Evolutionary conservation across 2,113 vertebrate genomes (phyloP).

Genomic region (Bostrychus sinensis): DNA sequence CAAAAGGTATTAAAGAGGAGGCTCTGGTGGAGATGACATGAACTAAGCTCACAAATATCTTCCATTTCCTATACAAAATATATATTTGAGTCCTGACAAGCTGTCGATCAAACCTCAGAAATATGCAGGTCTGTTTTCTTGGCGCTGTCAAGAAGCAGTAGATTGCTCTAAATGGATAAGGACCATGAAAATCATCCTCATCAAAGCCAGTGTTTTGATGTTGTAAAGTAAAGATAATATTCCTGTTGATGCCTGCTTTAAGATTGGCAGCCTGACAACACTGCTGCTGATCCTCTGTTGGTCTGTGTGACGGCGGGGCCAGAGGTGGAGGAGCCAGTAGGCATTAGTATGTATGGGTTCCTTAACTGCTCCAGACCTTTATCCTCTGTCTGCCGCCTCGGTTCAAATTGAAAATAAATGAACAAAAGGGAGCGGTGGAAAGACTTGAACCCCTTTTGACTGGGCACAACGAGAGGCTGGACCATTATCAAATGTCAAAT

Average conservation of each 20-base stretch:
- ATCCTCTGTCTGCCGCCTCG: constrained; percentile 7
- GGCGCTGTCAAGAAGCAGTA: constrained; percentile 12
- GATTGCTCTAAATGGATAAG: constrained; percentile 14
- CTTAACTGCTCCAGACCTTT: constrained; percentile 8
- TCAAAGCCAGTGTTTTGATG: constrained; percentile 29
- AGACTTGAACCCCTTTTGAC: constrained; percentile 19
- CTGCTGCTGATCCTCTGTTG: constrained; percentile 4
- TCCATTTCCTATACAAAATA: no score
- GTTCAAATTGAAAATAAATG: constrained; percentile 9
- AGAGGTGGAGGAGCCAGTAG: not conserved
- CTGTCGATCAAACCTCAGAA: constrained; percentile 25
- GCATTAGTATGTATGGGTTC: not conserved
- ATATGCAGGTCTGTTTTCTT: constrained; percentile 43
- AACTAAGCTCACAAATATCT: no score
- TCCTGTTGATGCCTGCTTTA: not conserved
- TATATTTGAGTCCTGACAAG: constrained; percentile 9
- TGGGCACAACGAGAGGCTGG: constrained; percentile 6
- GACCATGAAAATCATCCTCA: constrained; percentile 24
- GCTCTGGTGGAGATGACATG: no score
- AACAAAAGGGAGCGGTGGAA: constrained; percentile 26
- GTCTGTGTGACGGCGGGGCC: not conserved
- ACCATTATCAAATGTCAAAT: constrained; percentile 28
- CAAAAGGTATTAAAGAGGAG: no score
- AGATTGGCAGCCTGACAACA: constrained; percentile 15
- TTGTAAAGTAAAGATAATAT: constrained; percentile 8